A percentile compares a stretch with the other conserved stretches of the same genome.
Evolutionary conservation across 2,113 vertebrate genomes (phyloP).

Genomic region (Neodontobutis hainanensis): DNA sequence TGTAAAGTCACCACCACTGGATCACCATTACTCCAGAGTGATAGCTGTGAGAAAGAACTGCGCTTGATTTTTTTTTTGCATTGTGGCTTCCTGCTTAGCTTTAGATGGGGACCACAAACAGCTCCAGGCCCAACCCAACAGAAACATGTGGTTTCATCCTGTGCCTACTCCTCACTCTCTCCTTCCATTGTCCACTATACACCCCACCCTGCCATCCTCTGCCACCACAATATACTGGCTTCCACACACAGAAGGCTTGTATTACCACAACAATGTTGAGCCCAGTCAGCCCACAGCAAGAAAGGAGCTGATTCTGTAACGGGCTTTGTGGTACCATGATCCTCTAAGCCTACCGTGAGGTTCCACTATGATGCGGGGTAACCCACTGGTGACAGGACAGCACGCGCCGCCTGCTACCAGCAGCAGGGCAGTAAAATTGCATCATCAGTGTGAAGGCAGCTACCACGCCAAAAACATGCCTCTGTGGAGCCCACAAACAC

Average conservation of each 20-base stretch:
- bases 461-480: constrained; percentile 56
- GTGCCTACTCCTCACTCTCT: constrained; percentile 43
- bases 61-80: constrained; percentile 50
- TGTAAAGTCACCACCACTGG: constrained; percentile 34
- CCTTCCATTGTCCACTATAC: constrained; percentile 62
- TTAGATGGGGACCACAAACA: constrained; percentile 67
- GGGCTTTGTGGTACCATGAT: constrained; percentile 55
- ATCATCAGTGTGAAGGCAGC: constrained; percentile 61
- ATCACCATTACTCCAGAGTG: constrained; percentile 19
- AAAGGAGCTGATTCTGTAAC: constrained; percentile 48
- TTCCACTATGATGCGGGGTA: constrained; percentile 45
- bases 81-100: constrained; percentile 59
- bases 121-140: constrained; percentile 47
- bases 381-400: constrained; percentile 28
- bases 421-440: constrained; percentile 56
- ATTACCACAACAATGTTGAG: constrained; percentile 53
- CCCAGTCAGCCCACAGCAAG: constrained; percentile 19
- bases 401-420: constrained; percentile 23
- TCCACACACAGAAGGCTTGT: constrained; percentile 53
- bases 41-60: constrained; percentile 49
- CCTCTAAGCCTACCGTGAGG: constrained; percentile 36
- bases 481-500: constrained; percentile 39
- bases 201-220: constrained; percentile 59
- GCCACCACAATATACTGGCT: constrained; percentile 50
- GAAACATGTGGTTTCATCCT: constrained; percentile 62